These are phyloP conservation scores for Calidris pugnax DNA, from an alignment of 2,113 vertebrate species.

Conservation along the genomic window DNA sequence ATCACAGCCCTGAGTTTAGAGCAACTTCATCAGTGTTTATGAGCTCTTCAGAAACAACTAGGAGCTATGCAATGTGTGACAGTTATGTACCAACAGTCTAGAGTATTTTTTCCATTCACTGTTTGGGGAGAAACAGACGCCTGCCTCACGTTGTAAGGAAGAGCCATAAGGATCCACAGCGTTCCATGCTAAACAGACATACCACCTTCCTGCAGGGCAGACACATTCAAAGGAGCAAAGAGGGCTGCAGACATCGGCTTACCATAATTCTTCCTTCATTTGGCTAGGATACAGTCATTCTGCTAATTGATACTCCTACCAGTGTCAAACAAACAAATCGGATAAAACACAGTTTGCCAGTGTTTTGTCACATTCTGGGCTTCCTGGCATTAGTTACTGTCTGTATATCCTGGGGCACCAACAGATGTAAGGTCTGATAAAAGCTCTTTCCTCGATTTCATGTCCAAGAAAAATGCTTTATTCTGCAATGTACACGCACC, in stretches of 20 bases:
- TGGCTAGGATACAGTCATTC: not conserved
- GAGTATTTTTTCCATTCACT: not conserved
- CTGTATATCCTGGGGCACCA: not conserved
- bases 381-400: conserved; percentile 2
- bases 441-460: not conserved
- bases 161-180: not conserved
- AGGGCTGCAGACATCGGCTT: not conserved
- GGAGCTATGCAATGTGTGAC: accelerated
- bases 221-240: not conserved
- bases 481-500: not conserved
- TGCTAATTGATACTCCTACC: conserved; percentile 24
- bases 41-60: not conserved
- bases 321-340: not conserved
- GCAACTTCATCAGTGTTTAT: not conserved
- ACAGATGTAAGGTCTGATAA: conserved; percentile 26
- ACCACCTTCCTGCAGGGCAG: not conserved
- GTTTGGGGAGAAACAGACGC: not conserved
- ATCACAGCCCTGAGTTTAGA: not conserved
- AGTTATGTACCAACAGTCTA: not conserved
- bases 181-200: not conserved
- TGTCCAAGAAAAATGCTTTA: not conserved
- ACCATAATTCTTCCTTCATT: not conserved
- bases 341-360: conserved; percentile 6
- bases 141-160: not conserved
- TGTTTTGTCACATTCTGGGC: conserved; percentile 2